Conservation (phyloP, 2,888 invertebrate genomes). For the Hypomecis punctinalis region DNA sequence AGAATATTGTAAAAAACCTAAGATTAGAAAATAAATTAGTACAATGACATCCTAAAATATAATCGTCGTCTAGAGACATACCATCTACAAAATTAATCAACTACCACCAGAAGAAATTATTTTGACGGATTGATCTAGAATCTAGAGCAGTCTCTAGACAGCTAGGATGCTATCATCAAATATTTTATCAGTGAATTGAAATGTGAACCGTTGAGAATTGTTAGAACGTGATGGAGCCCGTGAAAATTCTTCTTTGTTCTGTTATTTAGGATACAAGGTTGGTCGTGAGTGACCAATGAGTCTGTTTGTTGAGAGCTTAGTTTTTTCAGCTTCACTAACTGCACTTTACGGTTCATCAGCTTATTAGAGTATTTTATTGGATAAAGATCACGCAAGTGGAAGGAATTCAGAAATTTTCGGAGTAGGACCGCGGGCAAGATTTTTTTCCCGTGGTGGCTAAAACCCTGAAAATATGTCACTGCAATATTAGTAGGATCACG, state of each 20-base stretch:
- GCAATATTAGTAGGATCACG: too few species aligned
- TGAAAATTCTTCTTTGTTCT: constrained; percentile 39
- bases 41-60: too few species aligned
- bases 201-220: constrained; percentile 40
- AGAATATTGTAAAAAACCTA: too few species aligned
- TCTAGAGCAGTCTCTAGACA: not conserved
- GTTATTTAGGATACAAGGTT: constrained; percentile 22
- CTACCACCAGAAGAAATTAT: too few species aligned
- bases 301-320: constrained; percentile 15
- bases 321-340: constrained; percentile 9
- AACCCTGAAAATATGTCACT: too few species aligned
- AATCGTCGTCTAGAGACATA: too few species aligned
- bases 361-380: not conserved
- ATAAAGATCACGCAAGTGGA: not conserved
- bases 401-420: too few species aligned
- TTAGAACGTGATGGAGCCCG: constrained; percentile 35
- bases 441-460: too few species aligned
- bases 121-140: not conserved
- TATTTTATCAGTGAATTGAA: constrained; percentile 32
- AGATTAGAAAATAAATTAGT: too few species aligned
- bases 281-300: constrained; percentile 27
- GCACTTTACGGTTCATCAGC: not conserved
- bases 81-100: too few species aligned
- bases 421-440: too few species aligned
- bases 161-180: constrained; percentile 3